Evolutionary conservation across 2,888 invertebrate species (phyloP), one percentile per base, ranked within the genome.

Genomic region (Abscondita cerata): DNA sequence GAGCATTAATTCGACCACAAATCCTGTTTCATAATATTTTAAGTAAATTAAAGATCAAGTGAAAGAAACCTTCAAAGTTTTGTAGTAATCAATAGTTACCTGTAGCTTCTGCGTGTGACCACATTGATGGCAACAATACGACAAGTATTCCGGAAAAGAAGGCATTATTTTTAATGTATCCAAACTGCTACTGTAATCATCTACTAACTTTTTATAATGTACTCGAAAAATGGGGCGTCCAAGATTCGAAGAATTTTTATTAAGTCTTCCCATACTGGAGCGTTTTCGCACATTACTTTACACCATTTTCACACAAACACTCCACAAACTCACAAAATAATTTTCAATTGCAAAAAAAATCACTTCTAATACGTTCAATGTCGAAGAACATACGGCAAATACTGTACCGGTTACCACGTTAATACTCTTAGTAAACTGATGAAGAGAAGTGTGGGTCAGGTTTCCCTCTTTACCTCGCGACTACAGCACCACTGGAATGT

Each of bases 41-140:
- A n/a, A n/a, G n/a, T n/a, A n/a, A n/a, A n/a, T n/a, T n/a, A n/a
- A n/a, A n/a, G n/a, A n/a, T n/a, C n/a, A n/a, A n/a, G n/a, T n/a
- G n/a, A n/a, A n/a, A n/a, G n/a, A n/a, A n/a, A n/a, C n/a, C n/a
- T n/a, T n/a, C n/a, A n/a, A n/a, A n/a, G n/a, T n/a, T n/a, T n/a
- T n/a, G n/a, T n/a, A n/a, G n/a, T n/a, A 25, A 19, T 8, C 6
- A 11, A 33, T 51, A 51, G 36, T 51, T 81, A 85, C 85, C 84
- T 85, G 82, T 66, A 86, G 74, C 74, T 84, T 84, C 74, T 86
- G 86, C 73, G 82, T 83, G 77, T 86, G 85, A 62, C 86, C 86
- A 72, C 86, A 86, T 71, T 84, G 84, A 73, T 83, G 83, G 77
- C 86, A 86, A 71, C 84, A 85, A 75, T 85, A 86, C 57, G 85